A percentile compares a stretch with the other conserved stretches of the same genome.
phyloP scores from a whole-genome alignment of 1,140 invertebrate genomes.

The Choristoneura fumiferana region DNA sequence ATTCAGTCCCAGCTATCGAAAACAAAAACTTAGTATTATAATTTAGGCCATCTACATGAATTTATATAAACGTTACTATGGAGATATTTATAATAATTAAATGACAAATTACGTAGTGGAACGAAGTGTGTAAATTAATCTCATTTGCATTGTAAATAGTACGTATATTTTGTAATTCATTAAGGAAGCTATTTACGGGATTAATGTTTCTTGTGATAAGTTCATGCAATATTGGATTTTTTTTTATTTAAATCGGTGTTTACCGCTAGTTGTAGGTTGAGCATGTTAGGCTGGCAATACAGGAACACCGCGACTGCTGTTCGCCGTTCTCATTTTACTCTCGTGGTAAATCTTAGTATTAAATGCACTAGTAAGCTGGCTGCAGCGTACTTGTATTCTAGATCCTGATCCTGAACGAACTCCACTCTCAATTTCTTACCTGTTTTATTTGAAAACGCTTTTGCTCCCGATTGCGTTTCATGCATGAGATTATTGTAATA shows the following conservation, averaged over 20 bases:
- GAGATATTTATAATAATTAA: conserved; percentile 68
- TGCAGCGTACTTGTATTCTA: background rate
- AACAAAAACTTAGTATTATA: conserved; percentile 67
- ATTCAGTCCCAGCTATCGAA: conserved; percentile 29
- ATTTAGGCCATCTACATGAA: conserved; percentile 67
- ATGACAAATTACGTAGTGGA: conserved; percentile 72
- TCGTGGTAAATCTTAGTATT: conserved; percentile 43
- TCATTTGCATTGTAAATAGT: conserved; percentile 74
- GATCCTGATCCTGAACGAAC: too few relatives aligned
- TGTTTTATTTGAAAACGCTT: too few relatives aligned
- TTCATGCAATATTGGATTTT: conserved; percentile 58
- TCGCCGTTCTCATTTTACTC: background rate
- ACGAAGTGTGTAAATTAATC: conserved; percentile 59
- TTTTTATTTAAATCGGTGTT: conserved; percentile 42
- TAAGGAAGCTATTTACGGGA: conserved; percentile 41
- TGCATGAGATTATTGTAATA: conserved; percentile 13
- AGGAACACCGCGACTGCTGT: conserved; percentile 44
- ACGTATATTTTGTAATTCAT: conserved; percentile 46
- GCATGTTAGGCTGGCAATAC: conserved; percentile 26
- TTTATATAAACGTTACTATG: conserved; percentile 64
- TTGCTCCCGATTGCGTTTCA: background rate
- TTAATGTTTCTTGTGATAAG: conserved; percentile 60
- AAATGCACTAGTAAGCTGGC: conserved; percentile 24
- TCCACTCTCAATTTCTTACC: too few relatives aligned
- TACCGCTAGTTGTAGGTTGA: conserved; percentile 50